A percentile compares a stretch with the other conserved stretches of the same genome.
Conservation (phyloP, 2,888 invertebrate genomes). For the Plebejus argus region DNA sequence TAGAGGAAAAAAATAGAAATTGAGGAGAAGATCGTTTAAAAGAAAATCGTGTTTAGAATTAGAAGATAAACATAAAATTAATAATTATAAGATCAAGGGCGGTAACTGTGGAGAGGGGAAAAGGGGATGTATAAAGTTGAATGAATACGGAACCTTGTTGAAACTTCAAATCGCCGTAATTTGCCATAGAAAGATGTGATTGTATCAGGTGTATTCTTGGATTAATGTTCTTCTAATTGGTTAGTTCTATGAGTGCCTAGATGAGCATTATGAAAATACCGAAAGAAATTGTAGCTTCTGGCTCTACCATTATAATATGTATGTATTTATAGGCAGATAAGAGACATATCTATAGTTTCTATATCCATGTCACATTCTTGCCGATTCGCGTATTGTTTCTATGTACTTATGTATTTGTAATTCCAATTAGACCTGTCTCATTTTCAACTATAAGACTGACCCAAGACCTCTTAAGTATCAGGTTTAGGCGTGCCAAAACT, state of each 20-base stretch:
- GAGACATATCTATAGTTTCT: background rate
- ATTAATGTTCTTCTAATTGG: no score
- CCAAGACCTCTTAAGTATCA: conserved; percentile 1
- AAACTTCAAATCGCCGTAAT: no score
- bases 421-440: conserved; percentile 15
- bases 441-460: conserved; percentile 8
- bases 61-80: no score
- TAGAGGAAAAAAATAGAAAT: background rate
- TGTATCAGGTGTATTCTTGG: no score
- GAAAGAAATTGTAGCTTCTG: background rate
- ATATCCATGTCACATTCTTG: background rate
- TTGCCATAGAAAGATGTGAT: no score
- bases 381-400: background rate
- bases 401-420: conserved; percentile 7
- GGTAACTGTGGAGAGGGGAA: no score
- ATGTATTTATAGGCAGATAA: background rate
- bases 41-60: no score
- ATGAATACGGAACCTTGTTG: no score
- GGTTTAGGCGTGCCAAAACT: background rate
- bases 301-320: no score
- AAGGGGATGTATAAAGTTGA: no score
- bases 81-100: no score
- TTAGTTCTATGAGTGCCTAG: no score
- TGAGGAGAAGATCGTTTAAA: background rate
- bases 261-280: background rate